phyloP scores from a whole-genome alignment of 23 tunicate species.

The Clavelina lepadiformis region DNA sequence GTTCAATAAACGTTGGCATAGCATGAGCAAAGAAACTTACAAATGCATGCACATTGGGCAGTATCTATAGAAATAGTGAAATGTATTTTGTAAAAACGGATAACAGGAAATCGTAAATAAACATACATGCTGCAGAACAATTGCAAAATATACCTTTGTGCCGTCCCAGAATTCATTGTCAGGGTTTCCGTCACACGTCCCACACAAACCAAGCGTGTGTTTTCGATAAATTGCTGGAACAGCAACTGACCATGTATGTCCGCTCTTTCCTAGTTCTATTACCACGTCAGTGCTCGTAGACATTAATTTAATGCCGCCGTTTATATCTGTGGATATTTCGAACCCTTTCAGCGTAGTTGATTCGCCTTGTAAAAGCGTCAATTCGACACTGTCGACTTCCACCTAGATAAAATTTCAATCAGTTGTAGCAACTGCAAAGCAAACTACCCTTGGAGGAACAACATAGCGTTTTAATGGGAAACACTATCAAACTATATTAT shows the following conservation, averaged over 20 bases:
- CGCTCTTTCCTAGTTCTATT: constrained; percentile 25
- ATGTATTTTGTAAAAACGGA: no score
- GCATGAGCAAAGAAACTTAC: no score
- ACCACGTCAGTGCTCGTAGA: constrained; percentile 39
- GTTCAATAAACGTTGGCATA: constrained; percentile 13
- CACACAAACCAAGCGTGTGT: constrained; percentile 77
- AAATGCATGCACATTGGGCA: no score
- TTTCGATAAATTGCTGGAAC: constrained; percentile 56
- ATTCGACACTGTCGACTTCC: constrained; percentile 42
- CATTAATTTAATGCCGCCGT: constrained; percentile 22
- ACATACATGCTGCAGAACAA: constrained; percentile 1
- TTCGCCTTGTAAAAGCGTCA: constrained; percentile 1
- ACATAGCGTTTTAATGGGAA: background rate
- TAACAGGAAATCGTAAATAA: background rate
- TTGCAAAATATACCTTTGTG: constrained; percentile 17
- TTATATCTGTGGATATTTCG: constrained; percentile 6
- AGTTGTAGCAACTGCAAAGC: no score
- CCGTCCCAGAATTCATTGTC: constrained; percentile 81
- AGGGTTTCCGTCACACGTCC: constrained; percentile 61
- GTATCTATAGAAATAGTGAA: no score
- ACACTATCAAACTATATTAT: background rate
- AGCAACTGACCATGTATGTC: constrained; percentile 73
- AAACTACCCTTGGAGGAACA: no score
- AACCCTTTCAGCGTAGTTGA: constrained; percentile 29
- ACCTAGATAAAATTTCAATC: constrained; percentile 46